Conservation (phyloP, 2,113 vertebrate species). For the Eurystomus gularis region DNA sequence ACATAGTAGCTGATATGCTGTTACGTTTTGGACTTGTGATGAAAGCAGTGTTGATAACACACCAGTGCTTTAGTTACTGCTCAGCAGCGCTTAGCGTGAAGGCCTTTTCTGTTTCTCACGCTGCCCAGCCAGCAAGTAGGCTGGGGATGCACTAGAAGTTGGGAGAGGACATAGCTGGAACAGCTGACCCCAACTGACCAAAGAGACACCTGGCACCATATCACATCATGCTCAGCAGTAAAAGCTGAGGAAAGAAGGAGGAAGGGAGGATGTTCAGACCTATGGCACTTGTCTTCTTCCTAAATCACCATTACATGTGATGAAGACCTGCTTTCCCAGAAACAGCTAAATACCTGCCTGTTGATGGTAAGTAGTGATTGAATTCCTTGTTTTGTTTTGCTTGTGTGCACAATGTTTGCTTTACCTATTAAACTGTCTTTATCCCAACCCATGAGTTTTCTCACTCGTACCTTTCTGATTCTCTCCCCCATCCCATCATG, state of each 20-base stretch:
- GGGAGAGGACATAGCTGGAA: not conserved
- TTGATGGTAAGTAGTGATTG: not conserved
- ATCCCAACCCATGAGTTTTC: not conserved
- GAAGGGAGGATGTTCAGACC: too few species aligned
- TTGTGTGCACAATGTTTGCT: not conserved
- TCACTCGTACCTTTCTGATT: not conserved
- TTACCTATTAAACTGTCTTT: not conserved
- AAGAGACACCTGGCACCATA: not conserved
- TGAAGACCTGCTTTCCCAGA: not conserved
- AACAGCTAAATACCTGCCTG: not conserved
- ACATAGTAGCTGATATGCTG: not conserved
- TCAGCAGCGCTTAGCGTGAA: accelerated
- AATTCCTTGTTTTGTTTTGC: not conserved
- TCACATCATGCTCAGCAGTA: too few species aligned
- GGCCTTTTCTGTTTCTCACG: accelerated
- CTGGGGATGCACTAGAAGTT: too few species aligned
- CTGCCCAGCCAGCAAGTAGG: not conserved
- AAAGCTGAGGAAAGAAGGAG: not conserved
- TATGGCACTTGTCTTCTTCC: not conserved
- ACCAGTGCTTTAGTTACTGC: not conserved
- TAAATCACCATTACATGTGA: not conserved
- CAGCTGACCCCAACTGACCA: not conserved
- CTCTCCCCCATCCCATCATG: not conserved
- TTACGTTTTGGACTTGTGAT: not conserved
- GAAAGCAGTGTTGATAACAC: not conserved